These are phyloP conservation scores for Conopomorpha cramerella DNA, from an alignment of 1,140 invertebrate species.

Conservation along the genomic window DNA sequence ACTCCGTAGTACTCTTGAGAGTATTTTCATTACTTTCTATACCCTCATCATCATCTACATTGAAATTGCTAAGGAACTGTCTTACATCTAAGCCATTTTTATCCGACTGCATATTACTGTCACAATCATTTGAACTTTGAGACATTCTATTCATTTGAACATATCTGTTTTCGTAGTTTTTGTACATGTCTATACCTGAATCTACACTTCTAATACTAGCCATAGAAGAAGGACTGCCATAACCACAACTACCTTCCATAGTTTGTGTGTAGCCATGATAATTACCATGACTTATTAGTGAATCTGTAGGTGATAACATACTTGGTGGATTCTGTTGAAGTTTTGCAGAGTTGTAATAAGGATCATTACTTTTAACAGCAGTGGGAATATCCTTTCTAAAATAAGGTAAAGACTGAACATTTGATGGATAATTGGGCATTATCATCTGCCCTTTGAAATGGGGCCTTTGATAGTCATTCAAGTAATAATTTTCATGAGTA, in stretches of 20 bases:
- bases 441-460: conserved; percentile 24
- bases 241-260: conserved; percentile 56
- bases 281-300: no score
- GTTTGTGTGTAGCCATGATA: no score
- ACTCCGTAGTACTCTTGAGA: no score
- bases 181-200: conserved; percentile 17
- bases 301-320: conserved; percentile 49
- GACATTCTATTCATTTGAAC: conserved; percentile 14
- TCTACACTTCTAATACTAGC: conserved; percentile 49
- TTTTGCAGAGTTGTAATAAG: no score
- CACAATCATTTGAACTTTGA: conserved; percentile 15
- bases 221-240: conserved; percentile 52
- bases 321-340: no score
- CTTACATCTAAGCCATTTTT: conserved; percentile 47
- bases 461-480: conserved; percentile 25
- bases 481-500: conserved; percentile 27
- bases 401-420: conserved; percentile 25
- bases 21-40: conserved; percentile 32
- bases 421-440: conserved; percentile 22
- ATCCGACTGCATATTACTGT: no score
- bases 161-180: conserved; percentile 24
- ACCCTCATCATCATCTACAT: conserved; percentile 60
- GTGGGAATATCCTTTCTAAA: conserved; percentile 32
- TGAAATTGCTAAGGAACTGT: conserved; percentile 54
- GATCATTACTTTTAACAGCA: no score